These are phyloP conservation scores for Hirtodrosophila trivittata DNA, from an alignment of 2,888 invertebrate genomes.

Conservation along the genomic window DNA sequence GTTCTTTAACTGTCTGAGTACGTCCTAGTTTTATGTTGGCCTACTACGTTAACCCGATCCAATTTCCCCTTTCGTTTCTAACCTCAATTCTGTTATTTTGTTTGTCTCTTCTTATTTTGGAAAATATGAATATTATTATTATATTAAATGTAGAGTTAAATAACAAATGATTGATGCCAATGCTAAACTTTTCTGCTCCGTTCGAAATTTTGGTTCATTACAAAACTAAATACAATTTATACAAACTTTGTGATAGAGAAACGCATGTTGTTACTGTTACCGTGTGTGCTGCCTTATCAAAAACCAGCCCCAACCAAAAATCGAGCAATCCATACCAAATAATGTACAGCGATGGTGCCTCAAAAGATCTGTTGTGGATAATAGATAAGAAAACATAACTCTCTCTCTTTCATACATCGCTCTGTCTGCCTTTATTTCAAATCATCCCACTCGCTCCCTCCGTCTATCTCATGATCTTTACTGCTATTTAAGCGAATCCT, in stretches of 20 bases:
- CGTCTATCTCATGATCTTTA: conserved; percentile 1
- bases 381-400: too few species aligned
- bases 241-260: conserved; percentile 17
- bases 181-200: conserved; percentile 15
- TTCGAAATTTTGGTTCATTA: not conserved
- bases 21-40: too few species aligned
- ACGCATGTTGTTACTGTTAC: conserved; percentile 33
- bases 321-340: not conserved
- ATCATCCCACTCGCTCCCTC: not conserved
- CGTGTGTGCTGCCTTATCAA: not conserved
- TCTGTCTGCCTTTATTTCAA: too few species aligned
- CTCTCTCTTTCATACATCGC: too few species aligned
- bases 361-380: too few species aligned
- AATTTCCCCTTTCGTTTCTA: too few species aligned
- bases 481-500: conserved; percentile 1
- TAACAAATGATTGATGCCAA: conserved; percentile 7
- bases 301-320: not conserved
- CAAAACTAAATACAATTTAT: conserved; percentile 1
- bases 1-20: too few species aligned
- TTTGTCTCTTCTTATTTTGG: too few species aligned
- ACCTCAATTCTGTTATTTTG: too few species aligned
- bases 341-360: not conserved
- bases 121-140: not conserved
- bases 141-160: conserved; percentile 3
- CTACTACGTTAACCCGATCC: too few species aligned